Base-by-base conservation (phyloP, 2,797 vertebrate species). In the Pangasius macronema region DNA sequence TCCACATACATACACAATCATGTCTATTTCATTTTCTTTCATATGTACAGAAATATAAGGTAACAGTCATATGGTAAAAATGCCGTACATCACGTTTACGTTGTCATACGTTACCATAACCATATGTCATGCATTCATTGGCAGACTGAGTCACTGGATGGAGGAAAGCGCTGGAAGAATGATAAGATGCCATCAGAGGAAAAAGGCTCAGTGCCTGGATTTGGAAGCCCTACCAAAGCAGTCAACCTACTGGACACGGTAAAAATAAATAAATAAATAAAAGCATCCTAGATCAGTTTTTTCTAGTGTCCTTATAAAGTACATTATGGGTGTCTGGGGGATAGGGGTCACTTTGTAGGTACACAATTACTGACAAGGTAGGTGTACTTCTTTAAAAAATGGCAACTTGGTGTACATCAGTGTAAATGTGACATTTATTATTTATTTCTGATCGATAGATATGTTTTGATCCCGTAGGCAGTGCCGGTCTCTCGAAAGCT, bases 241-340 rank as follows among this genome's bases (percentile, higher is more conserved):
- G 93, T 97, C 93, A 97, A 97, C 93, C 94, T 97, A 72, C 93
- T 97, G 30, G 96, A 97, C 94, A 94, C 94, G 57, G 96, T 97
- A 76, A 49, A 16, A 30, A 5, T 51, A 11, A 36, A 30, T 22
- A 46, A 46, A 49, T 39, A 27, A 94, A 5, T 51, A 7, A 39
- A 36, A 27, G 0, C 16, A 1, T 49, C 39, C 68, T 73, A 27
- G 22, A 46, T 61, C 14, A 24, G 18, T 36, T 81, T 33, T 36
- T 14, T 24, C 1, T 77, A 77, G 75, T 77, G 49, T 55, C 33
- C 7, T 42, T 55, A 2, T 33, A 79, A 49, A 20, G 33, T 63
- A 30, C 39, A 1, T 55, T 30, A 53, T 39, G 27, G 22, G 16
- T 73, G 4, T 46, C 11, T 27, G 2, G 20, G 33, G 68, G 36